Evolutionary conservation across 1,140 invertebrate species (phyloP), one percentile per base, ranked within the genome.

Genomic region (Trypoxylus dichotomus): DNA sequence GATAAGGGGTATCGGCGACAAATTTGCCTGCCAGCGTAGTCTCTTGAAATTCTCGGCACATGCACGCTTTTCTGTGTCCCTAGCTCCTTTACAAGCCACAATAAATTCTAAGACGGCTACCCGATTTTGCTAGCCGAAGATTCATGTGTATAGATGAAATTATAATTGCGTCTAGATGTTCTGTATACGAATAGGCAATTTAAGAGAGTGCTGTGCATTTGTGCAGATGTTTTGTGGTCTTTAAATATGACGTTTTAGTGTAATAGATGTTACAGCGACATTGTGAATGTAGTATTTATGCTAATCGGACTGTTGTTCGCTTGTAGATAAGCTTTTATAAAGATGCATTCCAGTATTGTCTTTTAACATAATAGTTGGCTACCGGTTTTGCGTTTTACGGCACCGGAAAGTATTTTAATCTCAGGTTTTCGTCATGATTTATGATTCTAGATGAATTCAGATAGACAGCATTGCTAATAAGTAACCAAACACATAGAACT

Each of bases 21-120:
- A 68, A 68, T 68, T 68, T 68, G 60, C 60, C 60, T 68, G 60
- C 60, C 24, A 54, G 24, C 24, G 24, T 68, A 68, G 60, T 19
- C 24, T 68, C 60, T 68, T 68, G 60, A 68, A 68, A 68, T 68
- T 68, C 60, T 10, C 60, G 60, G 60, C 60, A 68, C 60, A 68
- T 68, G 60, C 60, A 68, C 21, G 27, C 24, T 68, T 68, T 54
- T 54, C 47, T 29, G 24, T 68, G 8, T 24, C 60, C 10, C n/a
- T 5, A 8, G 32, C 32, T 29, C 60, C 27, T 68, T 68, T 68
- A 68, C 60, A 29, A 68, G 60, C 27, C 21, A 29, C 24, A 68
- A 68, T 68, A 68, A 68, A 68, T 68, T 24, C 60, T 68, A 68
- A 21, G 24, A 68, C 24, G 60, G 60, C 60, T 68, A 68, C 60